A percentile compares a stretch with the other conserved stretches of the same genome.
These are phyloP conservation scores for Psittacula cyanocephala DNA, from an alignment of 2,113 vertebrate genomes.

Conservation along the genomic window DNA sequence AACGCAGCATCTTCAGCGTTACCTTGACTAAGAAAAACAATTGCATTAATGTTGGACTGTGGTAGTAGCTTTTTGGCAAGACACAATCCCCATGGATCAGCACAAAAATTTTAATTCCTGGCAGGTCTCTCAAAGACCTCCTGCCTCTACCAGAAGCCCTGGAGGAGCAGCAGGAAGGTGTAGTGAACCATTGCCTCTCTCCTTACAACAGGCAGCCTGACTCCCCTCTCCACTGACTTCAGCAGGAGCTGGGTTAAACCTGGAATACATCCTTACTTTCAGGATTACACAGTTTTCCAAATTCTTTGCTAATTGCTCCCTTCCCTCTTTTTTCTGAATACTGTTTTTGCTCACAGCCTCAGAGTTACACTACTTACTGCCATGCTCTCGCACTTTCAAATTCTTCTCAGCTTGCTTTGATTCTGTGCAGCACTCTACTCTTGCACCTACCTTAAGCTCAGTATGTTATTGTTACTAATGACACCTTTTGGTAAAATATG, in stretches of 20 bases:
- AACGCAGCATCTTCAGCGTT: not conserved
- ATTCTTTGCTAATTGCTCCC: not conserved
- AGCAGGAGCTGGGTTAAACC: not conserved
- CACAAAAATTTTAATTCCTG: not conserved
- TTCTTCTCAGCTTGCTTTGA: not conserved
- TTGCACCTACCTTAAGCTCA: not conserved
- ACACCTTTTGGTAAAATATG: not conserved
- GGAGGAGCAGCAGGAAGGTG: not conserved
- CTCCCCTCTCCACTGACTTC: not conserved
- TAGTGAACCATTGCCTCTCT: not conserved
- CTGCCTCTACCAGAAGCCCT: not conserved
- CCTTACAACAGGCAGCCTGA: not conserved
- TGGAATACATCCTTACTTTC: not conserved
- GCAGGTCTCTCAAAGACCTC: not conserved
- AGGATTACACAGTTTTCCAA: not conserved
- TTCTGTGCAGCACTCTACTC: not conserved
- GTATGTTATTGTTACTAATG: not conserved
- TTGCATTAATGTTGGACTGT: not conserved
- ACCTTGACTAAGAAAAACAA: not conserved
- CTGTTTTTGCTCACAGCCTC: not conserved
- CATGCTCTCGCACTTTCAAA: rapidly evolving
- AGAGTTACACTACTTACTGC: not conserved
- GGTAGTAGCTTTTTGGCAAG: not conserved
- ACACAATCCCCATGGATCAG: not conserved
- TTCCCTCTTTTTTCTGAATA: not conserved